These are phyloP conservation scores for Actenoides lindsayi DNA, from an alignment of 2,113 vertebrate species.

Conservation along the genomic window DNA sequence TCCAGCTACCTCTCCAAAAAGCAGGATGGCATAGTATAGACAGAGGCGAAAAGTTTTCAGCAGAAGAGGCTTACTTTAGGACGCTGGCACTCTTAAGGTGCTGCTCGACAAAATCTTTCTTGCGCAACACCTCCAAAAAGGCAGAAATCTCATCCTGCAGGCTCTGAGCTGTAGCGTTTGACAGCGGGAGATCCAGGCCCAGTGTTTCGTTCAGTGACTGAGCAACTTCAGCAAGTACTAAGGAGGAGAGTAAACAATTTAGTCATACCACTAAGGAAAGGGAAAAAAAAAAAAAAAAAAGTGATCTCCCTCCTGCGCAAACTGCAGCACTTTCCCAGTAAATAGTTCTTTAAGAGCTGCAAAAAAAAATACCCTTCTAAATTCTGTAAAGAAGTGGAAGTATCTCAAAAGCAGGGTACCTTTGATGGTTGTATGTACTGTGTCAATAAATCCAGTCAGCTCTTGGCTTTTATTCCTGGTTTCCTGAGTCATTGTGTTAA, in stretches of 20 bases:
- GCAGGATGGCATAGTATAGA: neutral
- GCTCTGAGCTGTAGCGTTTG: conserved; percentile 66
- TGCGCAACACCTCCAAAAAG: conserved; percentile 73
- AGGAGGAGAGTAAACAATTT: neutral
- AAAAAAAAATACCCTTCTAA: neutral
- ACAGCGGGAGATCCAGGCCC: conserved; percentile 59
- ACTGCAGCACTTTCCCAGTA: neutral
- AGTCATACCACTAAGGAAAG: neutral
- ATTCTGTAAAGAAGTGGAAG: neutral
- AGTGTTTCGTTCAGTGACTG: conserved; percentile 77
- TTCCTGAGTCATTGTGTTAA: conserved; percentile 61
- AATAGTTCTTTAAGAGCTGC: neutral
- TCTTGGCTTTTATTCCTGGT: conserved; percentile 72
- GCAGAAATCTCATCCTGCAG: conserved; percentile 74
- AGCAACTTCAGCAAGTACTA: conserved; percentile 78
- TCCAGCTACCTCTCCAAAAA: neutral
- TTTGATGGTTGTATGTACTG: conserved; percentile 74
- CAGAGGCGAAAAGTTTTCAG: neutral
- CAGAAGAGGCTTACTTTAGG: conserved; percentile 74
- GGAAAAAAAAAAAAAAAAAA: neutral
- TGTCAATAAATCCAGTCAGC: conserved; percentile 73
- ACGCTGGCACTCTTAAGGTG: conserved; percentile 55
- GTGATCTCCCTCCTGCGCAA: neutral
- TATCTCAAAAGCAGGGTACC: conserved; percentile 69
- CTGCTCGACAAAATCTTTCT: conserved; percentile 50